These are phyloP conservation scores for Pluvialis apricaria DNA, from an alignment of 2,113 vertebrate genomes.

Conservation along the genomic window DNA sequence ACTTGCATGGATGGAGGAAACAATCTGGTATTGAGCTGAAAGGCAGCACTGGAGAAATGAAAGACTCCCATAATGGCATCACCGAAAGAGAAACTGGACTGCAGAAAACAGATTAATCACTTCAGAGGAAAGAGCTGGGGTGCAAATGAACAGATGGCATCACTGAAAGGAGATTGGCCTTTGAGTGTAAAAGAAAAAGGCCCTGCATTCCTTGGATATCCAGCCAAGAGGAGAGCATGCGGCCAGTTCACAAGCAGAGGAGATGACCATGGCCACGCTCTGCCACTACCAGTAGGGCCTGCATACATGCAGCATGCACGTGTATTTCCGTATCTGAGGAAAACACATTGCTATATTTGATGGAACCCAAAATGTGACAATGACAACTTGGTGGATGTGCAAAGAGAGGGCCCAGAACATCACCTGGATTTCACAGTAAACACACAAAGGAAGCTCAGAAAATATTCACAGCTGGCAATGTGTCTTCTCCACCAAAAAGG, in stretches of 20 bases:
- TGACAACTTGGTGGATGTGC: not conserved
- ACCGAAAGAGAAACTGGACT: not conserved
- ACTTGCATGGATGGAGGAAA: not conserved
- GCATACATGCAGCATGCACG: not conserved
- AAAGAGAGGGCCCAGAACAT: not conserved
- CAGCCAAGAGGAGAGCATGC: not conserved
- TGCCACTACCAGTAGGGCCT: not conserved
- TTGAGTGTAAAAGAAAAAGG: not conserved
- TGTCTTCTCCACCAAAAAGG: not conserved
- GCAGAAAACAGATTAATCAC: constrained; percentile 5
- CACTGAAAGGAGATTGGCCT: not conserved
- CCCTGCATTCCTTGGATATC: not conserved
- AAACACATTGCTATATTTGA: not conserved
- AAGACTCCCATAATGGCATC: not conserved
- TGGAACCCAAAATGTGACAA: not conserved
- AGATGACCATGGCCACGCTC: not conserved
- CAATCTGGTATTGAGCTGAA: not conserved
- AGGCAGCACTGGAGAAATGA: not conserved
- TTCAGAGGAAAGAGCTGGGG: not conserved
- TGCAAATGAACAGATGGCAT: not conserved
- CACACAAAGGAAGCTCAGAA: not conserved
- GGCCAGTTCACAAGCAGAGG: not conserved
- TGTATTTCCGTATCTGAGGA: not conserved
- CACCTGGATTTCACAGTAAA: not conserved
- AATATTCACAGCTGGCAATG: not conserved